Base-by-base conservation (phyloP, 2,113 vertebrate species). In the Myrmecophaga tridactyla region DNA sequence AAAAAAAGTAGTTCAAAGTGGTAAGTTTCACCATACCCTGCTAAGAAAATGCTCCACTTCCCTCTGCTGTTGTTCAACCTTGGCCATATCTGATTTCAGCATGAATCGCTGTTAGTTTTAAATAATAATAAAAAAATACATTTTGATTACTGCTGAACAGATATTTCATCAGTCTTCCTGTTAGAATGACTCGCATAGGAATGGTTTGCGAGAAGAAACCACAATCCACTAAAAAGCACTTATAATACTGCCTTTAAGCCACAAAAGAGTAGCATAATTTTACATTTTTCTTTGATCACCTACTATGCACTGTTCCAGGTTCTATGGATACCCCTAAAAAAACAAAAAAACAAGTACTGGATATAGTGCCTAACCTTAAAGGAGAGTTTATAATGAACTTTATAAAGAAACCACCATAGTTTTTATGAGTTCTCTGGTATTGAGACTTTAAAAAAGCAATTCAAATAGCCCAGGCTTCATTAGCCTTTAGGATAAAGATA, bases 101-200 rank as follows among this genome's bases (percentile, higher is more conserved):
- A 31, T 63, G 51, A 95, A 53, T 89, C 86, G 56, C 15, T 72
- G 39, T 31, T n/a, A 65, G n/a, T 94, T 85, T 93, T 93, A 93
- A 86, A 83, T 90, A 94, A 94, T 86, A 87, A 94, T n/a, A 94
- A 70, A 92, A 81, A 48, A 92, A 93, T 34, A 89, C 36, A 92
- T 93, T 93, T 67, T 4, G 20, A 70, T 94, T 92, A 90, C 51
- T 41, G 43, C 65, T 94, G 39, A 95, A 41, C 73, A 96, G 72
- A 67, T n/a, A 95, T 62, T 90, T 96, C 90, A 94, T 93, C 87
- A 92, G 76, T 65, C 65, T 97, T 97, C 87, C 96, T 94, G 92
- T 96, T 87, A 93, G 53, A 58, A 51, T 96, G 92, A 96, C 87
- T 96, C 96, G 97, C 2, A 60, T 65, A 43, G 85, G 75, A 96